phyloP scores from a whole-genome alignment of 2,797 vertebrate genomes.

The Thaleichthys pacificus region DNA sequence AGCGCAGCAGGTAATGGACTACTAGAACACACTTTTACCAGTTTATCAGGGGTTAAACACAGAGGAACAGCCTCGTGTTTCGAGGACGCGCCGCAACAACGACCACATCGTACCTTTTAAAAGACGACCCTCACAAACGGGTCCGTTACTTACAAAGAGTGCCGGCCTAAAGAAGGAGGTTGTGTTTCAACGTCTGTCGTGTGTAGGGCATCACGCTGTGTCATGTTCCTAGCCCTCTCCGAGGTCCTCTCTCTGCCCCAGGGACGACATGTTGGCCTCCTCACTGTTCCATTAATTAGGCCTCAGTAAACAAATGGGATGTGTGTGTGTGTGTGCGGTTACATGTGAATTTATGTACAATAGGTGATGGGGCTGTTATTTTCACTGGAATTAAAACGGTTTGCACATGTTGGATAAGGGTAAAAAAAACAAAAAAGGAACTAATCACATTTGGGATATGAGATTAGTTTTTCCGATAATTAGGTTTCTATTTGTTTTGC shows the following conservation, averaged over 20 bases:
- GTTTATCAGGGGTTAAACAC: too few species aligned
- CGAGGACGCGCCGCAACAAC: too few species aligned
- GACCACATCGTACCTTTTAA: too few species aligned
- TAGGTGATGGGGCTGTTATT: neutral
- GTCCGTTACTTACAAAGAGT: too few species aligned
- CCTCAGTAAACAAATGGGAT: constrained; percentile 51
- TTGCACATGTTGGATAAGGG: neutral
- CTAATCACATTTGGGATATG: neutral
- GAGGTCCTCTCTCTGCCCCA: constrained; percentile 11
- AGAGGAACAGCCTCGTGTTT: too few species aligned
- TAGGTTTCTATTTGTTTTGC: neutral
- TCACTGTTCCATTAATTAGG: constrained; percentile 42
- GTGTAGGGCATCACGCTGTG: neutral
- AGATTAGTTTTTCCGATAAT: neutral
- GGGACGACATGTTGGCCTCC: constrained; percentile 31
- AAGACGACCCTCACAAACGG: too few species aligned
- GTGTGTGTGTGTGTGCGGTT: constrained; percentile 4
- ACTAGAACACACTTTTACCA: too few species aligned
- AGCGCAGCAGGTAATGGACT: too few species aligned
- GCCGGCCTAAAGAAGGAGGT: too few species aligned
- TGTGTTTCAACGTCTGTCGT: neutral
- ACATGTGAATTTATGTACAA: neutral
- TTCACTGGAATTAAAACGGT: neutral
- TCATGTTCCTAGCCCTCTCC: neutral
- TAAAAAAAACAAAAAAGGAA: too few species aligned